phyloP scores from a whole-genome alignment of 2,797 vertebrate genomes.

The Pantherophis vulpinus region DNA sequence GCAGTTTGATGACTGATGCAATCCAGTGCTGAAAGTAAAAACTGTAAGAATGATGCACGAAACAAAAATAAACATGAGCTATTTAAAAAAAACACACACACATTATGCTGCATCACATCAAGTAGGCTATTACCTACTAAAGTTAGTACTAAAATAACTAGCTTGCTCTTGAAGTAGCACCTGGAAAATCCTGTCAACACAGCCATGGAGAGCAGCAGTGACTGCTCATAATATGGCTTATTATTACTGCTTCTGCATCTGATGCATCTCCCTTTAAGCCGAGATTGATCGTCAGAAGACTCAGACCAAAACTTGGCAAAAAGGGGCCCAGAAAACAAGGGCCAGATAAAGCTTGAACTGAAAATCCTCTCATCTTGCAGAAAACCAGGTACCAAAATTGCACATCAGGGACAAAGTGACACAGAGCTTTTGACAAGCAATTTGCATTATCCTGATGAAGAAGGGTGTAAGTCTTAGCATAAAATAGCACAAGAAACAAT shows the following conservation, averaged over 20 bases:
- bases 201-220: neutral
- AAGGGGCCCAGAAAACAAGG: neutral
- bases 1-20: slow-evolving; percentile 14
- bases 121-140: neutral
- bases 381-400: neutral
- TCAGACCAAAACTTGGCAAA: neutral
- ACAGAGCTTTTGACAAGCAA: neutral
- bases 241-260: neutral
- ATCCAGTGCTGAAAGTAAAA: slow-evolving; percentile 8
- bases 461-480: neutral
- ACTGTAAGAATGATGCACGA: neutral
- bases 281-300: neutral
- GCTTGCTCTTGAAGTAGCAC: neutral
- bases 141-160: neutral
- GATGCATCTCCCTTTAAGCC: neutral
- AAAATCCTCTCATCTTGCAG: neutral
- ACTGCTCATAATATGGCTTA: neutral
- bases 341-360: neutral
- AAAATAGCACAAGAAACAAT: neutral
- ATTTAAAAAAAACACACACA: neutral
- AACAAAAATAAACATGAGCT: neutral
- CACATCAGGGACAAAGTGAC: neutral
- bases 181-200: neutral
- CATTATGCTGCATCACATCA: neutral
- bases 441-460: neutral